Evolutionary conservation across 2,888 invertebrate genomes (phyloP).

Genomic region (Hypsopygia costalis): DNA sequence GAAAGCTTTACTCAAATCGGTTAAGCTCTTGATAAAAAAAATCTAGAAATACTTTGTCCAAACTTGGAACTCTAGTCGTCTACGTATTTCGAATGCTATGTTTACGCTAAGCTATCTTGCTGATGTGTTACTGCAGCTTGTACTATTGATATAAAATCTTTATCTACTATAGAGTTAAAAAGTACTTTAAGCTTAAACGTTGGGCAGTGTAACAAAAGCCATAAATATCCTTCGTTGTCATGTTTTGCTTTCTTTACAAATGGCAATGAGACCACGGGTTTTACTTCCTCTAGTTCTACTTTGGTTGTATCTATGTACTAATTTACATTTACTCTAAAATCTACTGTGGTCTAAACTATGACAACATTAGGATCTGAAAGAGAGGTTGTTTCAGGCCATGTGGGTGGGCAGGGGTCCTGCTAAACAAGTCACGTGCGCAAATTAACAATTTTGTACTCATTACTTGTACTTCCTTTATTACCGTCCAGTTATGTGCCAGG

Average conservation of each 20-base stretch:
- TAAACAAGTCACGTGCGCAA: slow-evolving; percentile 77
- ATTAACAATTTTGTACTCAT: slow-evolving; percentile 72
- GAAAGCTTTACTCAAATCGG: slow-evolving; percentile 2
- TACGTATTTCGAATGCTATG: slow-evolving; percentile 17
- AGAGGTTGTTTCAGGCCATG: slow-evolving; percentile 50
- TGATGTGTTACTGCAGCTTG: slow-evolving; percentile 38
- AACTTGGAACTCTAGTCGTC: slow-evolving; percentile 7
- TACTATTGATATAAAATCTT: slow-evolving; percentile 31
- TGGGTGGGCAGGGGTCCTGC: slow-evolving; percentile 61
- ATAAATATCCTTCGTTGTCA: slow-evolving; percentile 49
- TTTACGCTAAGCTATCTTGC: slow-evolving; percentile 28
- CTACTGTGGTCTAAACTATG: slow-evolving; percentile 60
- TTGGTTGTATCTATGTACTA: slow-evolving; percentile 40
- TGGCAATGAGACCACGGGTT: slow-evolving; percentile 29
- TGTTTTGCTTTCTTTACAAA: slow-evolving; percentile 26
- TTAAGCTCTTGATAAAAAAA: slow-evolving; percentile 11
- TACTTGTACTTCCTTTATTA: slow-evolving; percentile 78
- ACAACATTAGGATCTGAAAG: slow-evolving; percentile 56
- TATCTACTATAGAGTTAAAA: slow-evolving; percentile 31
- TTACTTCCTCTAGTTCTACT: slow-evolving; percentile 31
- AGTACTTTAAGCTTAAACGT: slow-evolving; percentile 46
- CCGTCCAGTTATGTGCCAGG: slow-evolving; percentile 70
- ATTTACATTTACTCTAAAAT: slow-evolving; percentile 28
- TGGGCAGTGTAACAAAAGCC: slow-evolving; percentile 59
- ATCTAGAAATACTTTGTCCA: slow-evolving; percentile 9